Conservation (phyloP, 2,113 vertebrate species). For the Thunnus thynnus region DNA sequence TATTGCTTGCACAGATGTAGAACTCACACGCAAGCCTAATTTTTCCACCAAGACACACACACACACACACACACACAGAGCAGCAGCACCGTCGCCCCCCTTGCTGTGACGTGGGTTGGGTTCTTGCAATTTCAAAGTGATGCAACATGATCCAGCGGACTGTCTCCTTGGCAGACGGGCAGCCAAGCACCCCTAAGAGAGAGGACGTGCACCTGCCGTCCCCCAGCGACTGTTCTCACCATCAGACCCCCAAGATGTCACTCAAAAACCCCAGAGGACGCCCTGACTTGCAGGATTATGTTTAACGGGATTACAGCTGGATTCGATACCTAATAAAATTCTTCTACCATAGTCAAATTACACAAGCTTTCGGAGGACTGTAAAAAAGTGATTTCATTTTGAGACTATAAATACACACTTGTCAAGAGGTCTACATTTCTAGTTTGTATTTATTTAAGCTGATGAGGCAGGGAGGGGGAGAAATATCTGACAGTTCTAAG, state of each 20-base stretch:
- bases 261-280: constrained; percentile 9
- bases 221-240: constrained; percentile 54
- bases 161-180: constrained; percentile 54
- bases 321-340: constrained; percentile 42
- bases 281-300: constrained; percentile 15
- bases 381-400: constrained; percentile 31
- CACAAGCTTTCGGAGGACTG: constrained; percentile 9
- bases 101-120: constrained; percentile 19
- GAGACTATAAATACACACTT: constrained; percentile 41
- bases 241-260: constrained; percentile 38
- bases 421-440: constrained; percentile 1
- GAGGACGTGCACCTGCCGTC: constrained; percentile 68
- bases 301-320: constrained; percentile 35
- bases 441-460: constrained; percentile 25
- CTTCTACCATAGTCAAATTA: constrained; percentile 18
- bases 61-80: constrained; percentile 1
- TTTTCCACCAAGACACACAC: neutral
- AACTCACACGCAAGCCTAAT: constrained; percentile 24
- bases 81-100: constrained; percentile 2
- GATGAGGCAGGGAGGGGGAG: neutral
- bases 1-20: neutral
- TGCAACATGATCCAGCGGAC: constrained; percentile 65
- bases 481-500: neutral
- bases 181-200: constrained; percentile 30
- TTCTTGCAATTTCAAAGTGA: constrained; percentile 62